phyloP scores from a whole-genome alignment of 2,113 vertebrate genomes.

The Poeciliopsis prolifica region DNA sequence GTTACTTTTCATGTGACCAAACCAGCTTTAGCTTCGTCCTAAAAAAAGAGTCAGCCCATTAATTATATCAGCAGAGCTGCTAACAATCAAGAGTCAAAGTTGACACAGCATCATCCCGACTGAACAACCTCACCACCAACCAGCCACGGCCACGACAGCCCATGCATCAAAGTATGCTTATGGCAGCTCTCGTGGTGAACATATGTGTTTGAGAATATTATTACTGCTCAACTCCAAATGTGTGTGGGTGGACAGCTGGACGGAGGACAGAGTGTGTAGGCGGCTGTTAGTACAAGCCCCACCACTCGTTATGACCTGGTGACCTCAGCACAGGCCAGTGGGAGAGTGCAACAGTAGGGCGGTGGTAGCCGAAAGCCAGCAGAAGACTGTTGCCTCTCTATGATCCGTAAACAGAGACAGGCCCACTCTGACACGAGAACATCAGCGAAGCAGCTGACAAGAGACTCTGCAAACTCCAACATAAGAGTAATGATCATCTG shows the following conservation, averaged over 20 bases:
- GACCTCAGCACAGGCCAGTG: slow-evolving; percentile 55
- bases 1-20: not conserved
- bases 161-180: slow-evolving; percentile 64
- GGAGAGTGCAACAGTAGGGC: slow-evolving; percentile 29
- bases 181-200: slow-evolving; percentile 43
- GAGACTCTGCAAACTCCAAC: slow-evolving; percentile 51
- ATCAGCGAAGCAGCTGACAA: slow-evolving; percentile 59
- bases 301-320: slow-evolving; percentile 59
- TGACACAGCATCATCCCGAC: slow-evolving; percentile 26
- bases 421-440: slow-evolving; percentile 25
- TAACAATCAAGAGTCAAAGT: slow-evolving; percentile 30
- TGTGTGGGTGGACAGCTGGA: slow-evolving; percentile 65
- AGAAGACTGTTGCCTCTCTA: slow-evolving; percentile 18
- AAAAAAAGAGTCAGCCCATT: not conserved
- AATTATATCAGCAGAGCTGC: not conserved
- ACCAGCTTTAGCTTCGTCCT: not conserved
- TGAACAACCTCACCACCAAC: slow-evolving; percentile 47
- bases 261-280: slow-evolving; percentile 59
- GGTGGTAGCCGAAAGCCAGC: not conserved
- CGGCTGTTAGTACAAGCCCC: slow-evolving; percentile 65
- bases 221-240: slow-evolving; percentile 44
- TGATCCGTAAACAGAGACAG: slow-evolving; percentile 20
- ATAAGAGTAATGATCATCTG: slow-evolving; percentile 70
- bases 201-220: slow-evolving; percentile 56
- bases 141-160: slow-evolving; percentile 47